Conservation (phyloP, 53 echinoderm and acorn worm genomes). For the Apostichopus leukothele region DNA sequence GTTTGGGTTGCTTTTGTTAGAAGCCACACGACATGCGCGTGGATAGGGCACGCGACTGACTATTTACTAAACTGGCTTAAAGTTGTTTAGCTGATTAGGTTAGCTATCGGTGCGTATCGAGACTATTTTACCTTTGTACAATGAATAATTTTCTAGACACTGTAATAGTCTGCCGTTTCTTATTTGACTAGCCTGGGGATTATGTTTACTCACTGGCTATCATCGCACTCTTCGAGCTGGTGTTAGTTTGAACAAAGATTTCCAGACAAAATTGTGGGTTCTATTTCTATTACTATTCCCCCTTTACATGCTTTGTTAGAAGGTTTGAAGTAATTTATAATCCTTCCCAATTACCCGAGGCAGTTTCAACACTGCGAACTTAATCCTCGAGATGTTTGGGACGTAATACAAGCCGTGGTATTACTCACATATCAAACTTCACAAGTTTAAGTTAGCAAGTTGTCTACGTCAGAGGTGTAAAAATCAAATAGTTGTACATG, state of each 20-base stretch:
- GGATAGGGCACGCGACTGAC: slow-evolving; percentile 17
- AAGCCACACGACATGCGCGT: slow-evolving; percentile 32
- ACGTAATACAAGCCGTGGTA: neutral
- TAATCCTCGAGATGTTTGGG: neutral
- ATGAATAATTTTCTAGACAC: slow-evolving; percentile 1
- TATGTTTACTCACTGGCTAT: neutral
- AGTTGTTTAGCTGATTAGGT: neutral
- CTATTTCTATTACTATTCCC: neutral
- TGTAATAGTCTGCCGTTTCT: neutral
- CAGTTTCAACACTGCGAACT: slow-evolving; percentile 1
- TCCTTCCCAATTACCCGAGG: slow-evolving; percentile 3
- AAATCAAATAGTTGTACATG: neutral
- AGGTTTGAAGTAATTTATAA: slow-evolving; percentile 6
- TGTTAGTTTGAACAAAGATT: slow-evolving; percentile 1
- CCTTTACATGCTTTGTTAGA: neutral
- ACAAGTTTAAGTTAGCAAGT: neutral
- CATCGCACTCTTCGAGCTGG: neutral
- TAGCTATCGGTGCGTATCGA: neutral
- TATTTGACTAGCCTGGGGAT: slow-evolving; percentile 9
- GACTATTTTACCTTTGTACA: neutral
- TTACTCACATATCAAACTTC: neutral
- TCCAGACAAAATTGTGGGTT: neutral
- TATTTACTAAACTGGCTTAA: slow-evolving; percentile 4
- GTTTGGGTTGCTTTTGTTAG: neutral
- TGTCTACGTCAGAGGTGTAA: slow-evolving; percentile 15